Base-by-base conservation (phyloP, 1,140 invertebrate genomes). In the Oppia nitens region DNA sequence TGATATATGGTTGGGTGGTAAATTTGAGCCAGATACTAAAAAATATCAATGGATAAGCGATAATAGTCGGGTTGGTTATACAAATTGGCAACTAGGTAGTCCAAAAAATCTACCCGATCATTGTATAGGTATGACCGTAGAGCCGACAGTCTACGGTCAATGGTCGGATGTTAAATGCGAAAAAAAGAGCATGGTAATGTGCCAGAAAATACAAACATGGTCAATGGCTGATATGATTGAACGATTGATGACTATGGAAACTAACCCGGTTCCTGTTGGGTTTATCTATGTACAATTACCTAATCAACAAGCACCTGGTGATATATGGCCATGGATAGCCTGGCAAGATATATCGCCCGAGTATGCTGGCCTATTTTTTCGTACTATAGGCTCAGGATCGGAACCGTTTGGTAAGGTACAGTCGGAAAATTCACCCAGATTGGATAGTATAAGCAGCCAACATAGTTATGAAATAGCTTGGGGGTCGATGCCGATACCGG, bases 201-300 rank as follows among this genome's bases (percentile, higher is more conserved):
- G 49, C n/a, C 21, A 51, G 49, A 51, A 51, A 51, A 28, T 28
- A 14, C 49, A 51, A 51, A 51, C 14, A 4, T 51, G 49, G 49
- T 28, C 49, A 14, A 4, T 51, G 4, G 23, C 21, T 25, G 6
- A 51, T 4, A 9, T 51, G 49, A 4, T 9, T 9, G 14, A 51
- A 28, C 6, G 6, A 6, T 20, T 51, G 6, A 6, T 51, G n/a
- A 28, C 4, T 51, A 24, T n/a, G n/a, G 49, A 9, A 51, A 24
- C 6, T 4, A 24, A 51, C 14, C 49, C 53, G 1, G 27, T 55
- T 50, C 53, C 53, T 14, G 21, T 55, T 23, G 53, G 53, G 17
- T 55, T 55, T 6, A 55, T 55, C 1, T 55, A 55, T 26, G 21
- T 55, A 20, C 53, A 55, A 27, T 23, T 55, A 20, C 53, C 53